Evolutionary conservation across 92 coral and sea anemone genomes (phyloP).

Genomic region (Bergia puertoricense): DNA sequence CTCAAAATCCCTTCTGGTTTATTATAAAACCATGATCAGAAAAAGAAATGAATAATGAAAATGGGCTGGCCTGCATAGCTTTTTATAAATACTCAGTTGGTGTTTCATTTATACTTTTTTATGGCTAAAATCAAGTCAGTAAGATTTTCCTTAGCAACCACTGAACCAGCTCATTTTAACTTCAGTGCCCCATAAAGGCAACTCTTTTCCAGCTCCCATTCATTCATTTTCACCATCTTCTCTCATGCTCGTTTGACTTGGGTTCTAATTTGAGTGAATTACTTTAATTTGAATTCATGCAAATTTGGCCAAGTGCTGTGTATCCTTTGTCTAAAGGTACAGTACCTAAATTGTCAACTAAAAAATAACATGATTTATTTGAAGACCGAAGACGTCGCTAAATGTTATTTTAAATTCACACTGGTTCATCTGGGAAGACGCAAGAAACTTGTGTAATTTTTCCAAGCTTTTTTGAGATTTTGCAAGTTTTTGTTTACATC

Average conservation of each 20-base stretch:
- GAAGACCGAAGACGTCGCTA: background rate
- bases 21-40: too few relatives aligned
- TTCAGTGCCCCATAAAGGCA: background rate
- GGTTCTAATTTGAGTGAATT: background rate
- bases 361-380: too few relatives aligned
- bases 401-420: too few relatives aligned
- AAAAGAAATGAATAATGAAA: too few relatives aligned
- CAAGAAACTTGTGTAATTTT: background rate
- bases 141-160: background rate
- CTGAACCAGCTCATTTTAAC: too few relatives aligned
- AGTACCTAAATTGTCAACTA: background rate
- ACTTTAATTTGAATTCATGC: background rate
- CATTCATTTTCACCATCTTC: background rate
- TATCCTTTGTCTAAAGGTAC: background rate
- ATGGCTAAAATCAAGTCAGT: background rate
- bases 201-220: background rate
- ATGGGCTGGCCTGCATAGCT: too few relatives aligned
- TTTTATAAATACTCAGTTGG: too few relatives aligned
- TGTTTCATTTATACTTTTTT: too few relatives aligned
- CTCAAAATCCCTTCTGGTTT: too few relatives aligned
- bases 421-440: background rate
- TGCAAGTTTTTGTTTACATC: conserved; percentile 8
- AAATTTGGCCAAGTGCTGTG: background rate
- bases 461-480: background rate
- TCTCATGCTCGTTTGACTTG: background rate